Evolutionary conservation across 2,113 vertebrate species (phyloP).

Genomic region (Blennius ocellaris): DNA sequence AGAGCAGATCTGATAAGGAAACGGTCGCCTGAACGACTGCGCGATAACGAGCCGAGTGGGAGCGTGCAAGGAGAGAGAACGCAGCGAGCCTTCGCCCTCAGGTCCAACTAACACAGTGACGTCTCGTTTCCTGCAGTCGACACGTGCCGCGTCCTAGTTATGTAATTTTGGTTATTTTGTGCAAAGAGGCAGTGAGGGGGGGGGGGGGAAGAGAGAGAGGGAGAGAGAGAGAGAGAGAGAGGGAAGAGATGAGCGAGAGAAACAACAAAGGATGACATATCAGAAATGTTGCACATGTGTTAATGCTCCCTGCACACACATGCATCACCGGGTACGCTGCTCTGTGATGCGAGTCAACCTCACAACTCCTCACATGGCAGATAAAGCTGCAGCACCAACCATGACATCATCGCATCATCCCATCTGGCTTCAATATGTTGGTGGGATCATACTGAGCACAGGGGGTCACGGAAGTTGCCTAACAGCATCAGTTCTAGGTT

Average conservation of each 20-base stretch:
- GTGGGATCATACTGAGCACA: constrained; percentile 23
- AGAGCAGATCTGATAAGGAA: constrained; percentile 13
- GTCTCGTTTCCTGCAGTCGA: constrained; percentile 16
- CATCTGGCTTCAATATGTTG: constrained; percentile 43
- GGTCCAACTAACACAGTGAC: constrained; percentile 9
- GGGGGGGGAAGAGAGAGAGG: neutral
- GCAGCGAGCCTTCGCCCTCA: constrained; percentile 10
- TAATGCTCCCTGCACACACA: neutral
- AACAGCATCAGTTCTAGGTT: constrained; percentile 45
- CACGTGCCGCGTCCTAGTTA: constrained; percentile 53
- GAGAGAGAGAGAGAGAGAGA: too few relatives aligned
- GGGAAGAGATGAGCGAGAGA: too few relatives aligned
- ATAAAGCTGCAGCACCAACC: constrained; percentile 1
- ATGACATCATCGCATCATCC: constrained; percentile 33
- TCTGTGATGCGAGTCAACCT: constrained; percentile 4
- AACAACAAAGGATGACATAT: neutral
- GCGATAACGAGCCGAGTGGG: constrained; percentile 47
- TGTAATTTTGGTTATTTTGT: constrained; percentile 35
- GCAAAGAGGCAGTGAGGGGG: neutral
- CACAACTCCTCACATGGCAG: neutral
- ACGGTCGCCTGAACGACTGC: neutral
- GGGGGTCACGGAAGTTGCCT: constrained; percentile 28
- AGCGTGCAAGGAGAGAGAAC: constrained; percentile 17
- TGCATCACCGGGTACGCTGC: neutral
- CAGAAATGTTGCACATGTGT: neutral